phyloP scores from a whole-genome alignment of 2,113 vertebrate species.

The Poicephalus gulielmi region DNA sequence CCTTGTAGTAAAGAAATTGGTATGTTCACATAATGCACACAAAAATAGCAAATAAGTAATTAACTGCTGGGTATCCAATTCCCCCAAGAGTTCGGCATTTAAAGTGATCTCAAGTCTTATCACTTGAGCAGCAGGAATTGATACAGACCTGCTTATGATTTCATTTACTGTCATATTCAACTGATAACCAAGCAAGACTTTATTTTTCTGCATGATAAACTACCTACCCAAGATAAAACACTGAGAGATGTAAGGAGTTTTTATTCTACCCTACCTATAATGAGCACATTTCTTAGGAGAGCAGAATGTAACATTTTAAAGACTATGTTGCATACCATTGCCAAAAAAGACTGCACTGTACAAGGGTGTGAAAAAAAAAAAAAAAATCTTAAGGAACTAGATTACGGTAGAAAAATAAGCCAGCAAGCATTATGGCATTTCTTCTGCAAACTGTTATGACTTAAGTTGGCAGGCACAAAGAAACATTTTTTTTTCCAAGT shows the following conservation, averaged over 20 bases:
- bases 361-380: neutral
- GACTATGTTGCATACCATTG: neutral
- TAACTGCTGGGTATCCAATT: neutral
- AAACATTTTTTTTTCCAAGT: neutral
- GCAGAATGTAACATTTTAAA: neutral
- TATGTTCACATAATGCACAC: neutral
- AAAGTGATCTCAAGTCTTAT: neutral
- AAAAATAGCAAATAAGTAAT: neutral
- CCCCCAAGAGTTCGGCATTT: neutral
- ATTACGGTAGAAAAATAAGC: neutral
- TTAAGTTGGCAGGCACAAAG: neutral
- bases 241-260: neutral
- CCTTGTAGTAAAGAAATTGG: neutral
- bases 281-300: neutral
- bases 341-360: neutral
- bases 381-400: neutral
- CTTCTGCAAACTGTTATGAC: neutral
- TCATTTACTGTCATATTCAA: neutral
- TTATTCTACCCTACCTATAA: neutral
- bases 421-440: neutral
- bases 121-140: neutral
- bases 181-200: neutral
- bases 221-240: neutral
- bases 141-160: neutral
- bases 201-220: neutral